These are phyloP conservation scores for Anthonomus grandis DNA, from an alignment of 1,140 invertebrate genomes.

Conservation along the genomic window DNA sequence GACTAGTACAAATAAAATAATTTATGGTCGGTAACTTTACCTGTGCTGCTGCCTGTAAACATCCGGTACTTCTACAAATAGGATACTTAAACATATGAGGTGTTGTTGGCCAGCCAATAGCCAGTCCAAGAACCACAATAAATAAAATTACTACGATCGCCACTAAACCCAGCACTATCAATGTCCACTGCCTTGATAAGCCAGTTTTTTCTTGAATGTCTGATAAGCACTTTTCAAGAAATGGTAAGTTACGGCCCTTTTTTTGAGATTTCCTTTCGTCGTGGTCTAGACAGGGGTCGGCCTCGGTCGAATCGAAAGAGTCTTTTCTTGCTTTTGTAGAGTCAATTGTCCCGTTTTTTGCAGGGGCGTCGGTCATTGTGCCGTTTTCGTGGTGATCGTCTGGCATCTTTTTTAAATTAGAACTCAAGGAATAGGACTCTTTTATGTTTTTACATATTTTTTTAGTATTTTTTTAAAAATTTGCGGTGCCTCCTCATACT, in stretches of 20 bases:
- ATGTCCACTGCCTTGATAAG: constrained; percentile 36
- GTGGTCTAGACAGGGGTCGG: constrained; percentile 35
- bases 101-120: constrained; percentile 42
- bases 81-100: constrained; percentile 37
- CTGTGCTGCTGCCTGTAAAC: constrained; percentile 44
- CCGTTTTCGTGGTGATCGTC: neutral
- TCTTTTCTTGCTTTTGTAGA: neutral
- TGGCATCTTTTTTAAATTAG: constrained; percentile 8
- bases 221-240: constrained; percentile 23
- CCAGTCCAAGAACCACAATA: constrained; percentile 43
- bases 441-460: too few species aligned
- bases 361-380: neutral
- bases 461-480: too few species aligned
- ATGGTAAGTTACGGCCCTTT: neutral
- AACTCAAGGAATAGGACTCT: too few species aligned
- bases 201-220: constrained; percentile 41
- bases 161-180: constrained; percentile 38
- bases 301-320: constrained; percentile 19
- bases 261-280: constrained; percentile 6
- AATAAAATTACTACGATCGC: constrained; percentile 38
- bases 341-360: constrained; percentile 6
- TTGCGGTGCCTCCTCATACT: too few species aligned
- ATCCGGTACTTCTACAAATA: constrained; percentile 41
- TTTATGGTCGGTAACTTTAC: constrained; percentile 21
- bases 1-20: constrained; percentile 3